Conservation (phyloP, 37 sponge, comb jelly and placozoan species). For the Halichondria panicea region DNA sequence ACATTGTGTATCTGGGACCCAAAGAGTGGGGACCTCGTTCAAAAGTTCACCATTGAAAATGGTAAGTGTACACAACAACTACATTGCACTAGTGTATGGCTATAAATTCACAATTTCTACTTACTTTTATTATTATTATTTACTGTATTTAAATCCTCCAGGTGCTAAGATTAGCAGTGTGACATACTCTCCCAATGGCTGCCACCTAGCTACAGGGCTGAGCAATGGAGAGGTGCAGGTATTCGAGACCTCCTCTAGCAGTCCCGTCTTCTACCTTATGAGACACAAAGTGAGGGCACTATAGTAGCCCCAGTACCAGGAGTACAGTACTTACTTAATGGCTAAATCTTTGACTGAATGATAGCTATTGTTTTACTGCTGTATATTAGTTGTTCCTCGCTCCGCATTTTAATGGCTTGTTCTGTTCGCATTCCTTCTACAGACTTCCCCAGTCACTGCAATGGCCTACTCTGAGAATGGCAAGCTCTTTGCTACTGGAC, state of each 20-base stretch:
- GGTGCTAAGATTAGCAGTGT: conserved; percentile 19
- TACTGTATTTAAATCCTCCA: background rate
- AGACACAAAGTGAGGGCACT: conserved; percentile 12
- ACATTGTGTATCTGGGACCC: conserved; percentile 53
- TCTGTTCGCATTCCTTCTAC: background rate
- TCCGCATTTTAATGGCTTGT: background rate
- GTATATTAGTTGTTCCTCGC: background rate
- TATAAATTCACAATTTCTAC: background rate
- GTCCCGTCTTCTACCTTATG: conserved; percentile 25
- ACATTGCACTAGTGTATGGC: background rate
- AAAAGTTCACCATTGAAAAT: conserved; percentile 30
- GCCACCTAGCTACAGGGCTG: conserved; percentile 63
- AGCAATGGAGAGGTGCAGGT: conserved; percentile 49
- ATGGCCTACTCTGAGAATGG: conserved; percentile 47
- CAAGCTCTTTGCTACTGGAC: conserved; percentile 48
- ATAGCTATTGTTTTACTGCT: background rate
- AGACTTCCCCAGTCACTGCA: conserved; percentile 43
- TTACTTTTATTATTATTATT: background rate
- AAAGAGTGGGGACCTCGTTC: conserved; percentile 32
- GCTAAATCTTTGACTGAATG: background rate
- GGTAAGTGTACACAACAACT: background rate
- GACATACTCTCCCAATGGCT: conserved; percentile 59
- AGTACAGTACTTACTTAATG: background rate
- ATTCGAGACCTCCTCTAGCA: conserved; percentile 32
- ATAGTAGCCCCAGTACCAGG: background rate